Conservation (phyloP, 1,140 invertebrate species). For the Caenorhabditis tropicalis region DNA sequence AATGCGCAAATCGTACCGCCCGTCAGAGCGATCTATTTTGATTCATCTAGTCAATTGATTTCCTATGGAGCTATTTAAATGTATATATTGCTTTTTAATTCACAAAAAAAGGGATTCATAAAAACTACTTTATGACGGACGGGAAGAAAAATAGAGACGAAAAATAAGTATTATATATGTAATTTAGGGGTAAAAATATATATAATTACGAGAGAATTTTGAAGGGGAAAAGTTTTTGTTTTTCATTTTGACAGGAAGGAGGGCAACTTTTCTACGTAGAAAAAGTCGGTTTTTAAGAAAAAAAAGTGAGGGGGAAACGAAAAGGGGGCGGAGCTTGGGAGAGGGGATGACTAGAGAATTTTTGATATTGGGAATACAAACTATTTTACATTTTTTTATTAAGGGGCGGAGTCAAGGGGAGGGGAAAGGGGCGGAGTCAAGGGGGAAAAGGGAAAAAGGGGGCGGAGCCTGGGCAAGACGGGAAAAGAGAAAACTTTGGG, state of each 20-base stretch:
- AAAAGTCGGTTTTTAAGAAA: not conserved
- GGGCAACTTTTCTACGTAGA: not conserved
- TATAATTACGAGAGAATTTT: no score
- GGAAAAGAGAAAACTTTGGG: not conserved
- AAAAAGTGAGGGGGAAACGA: not conserved
- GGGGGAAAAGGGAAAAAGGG: not conserved
- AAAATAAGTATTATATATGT: no score
- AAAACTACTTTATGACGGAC: no score
- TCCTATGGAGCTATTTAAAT: conserved; percentile 2
- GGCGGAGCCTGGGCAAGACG: not conserved
- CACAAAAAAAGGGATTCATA: no score
- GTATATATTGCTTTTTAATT: not conserved
- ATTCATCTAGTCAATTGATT: not conserved
- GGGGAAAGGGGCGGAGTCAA: not conserved
- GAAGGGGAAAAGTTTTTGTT: no score
- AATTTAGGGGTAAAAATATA: no score
- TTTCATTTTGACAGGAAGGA: not conserved
- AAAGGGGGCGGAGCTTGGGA: not conserved
- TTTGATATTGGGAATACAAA: not conserved
- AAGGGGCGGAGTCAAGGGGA: not conserved
- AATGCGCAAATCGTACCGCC: conserved; percentile 20
- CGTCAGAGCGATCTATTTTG: not conserved
- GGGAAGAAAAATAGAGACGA: no score
- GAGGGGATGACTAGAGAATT: not conserved
- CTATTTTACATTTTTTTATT: not conserved